phyloP scores from a whole-genome alignment of 2,113 vertebrate genomes.

The Oncorhynchus clarkii region DNA sequence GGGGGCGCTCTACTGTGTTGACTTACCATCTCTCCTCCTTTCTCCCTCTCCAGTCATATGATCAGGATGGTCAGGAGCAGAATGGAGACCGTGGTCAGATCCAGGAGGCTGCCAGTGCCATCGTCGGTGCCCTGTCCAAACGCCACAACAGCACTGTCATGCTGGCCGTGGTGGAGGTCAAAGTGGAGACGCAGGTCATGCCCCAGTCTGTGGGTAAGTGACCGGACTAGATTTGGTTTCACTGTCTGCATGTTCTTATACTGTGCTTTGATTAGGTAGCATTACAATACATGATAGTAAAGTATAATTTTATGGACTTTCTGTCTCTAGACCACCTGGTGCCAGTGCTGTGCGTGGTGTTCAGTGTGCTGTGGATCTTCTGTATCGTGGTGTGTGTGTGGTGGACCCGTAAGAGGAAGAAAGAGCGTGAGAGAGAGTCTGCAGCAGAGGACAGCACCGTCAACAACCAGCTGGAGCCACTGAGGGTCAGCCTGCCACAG shows the following conservation, averaged over 20 bases:
- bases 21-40: neutral
- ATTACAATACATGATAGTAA: neutral
- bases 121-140: conserved; percentile 85
- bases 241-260: neutral
- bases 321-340: conserved; percentile 81
- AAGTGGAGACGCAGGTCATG: conserved; percentile 79
- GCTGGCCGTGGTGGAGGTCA: conserved; percentile 87
- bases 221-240: neutral
- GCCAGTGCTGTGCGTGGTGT: conserved; percentile 80
- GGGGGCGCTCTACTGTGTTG: neutral
- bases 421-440: conserved; percentile 84
- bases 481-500: conserved; percentile 70
- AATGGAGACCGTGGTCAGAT: conserved; percentile 80
- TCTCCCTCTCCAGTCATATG: conserved; percentile 76
- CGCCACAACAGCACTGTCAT: conserved; percentile 88
- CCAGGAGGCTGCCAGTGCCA: conserved; percentile 79
- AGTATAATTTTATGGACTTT: neutral
- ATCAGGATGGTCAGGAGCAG: conserved; percentile 70
- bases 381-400: conserved; percentile 87
- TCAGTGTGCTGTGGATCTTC: conserved; percentile 86
- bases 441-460: conserved; percentile 79
- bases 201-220: conserved; percentile 75
- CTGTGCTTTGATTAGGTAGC: neutral
- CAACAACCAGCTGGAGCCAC: conserved; percentile 90
- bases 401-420: conserved; percentile 92